Percentiles rank a stretch among this genome's conserved stretches.
phyloP scores from a whole-genome alignment of 1,140 invertebrate genomes.

The Paraescarpia echinospica region DNA sequence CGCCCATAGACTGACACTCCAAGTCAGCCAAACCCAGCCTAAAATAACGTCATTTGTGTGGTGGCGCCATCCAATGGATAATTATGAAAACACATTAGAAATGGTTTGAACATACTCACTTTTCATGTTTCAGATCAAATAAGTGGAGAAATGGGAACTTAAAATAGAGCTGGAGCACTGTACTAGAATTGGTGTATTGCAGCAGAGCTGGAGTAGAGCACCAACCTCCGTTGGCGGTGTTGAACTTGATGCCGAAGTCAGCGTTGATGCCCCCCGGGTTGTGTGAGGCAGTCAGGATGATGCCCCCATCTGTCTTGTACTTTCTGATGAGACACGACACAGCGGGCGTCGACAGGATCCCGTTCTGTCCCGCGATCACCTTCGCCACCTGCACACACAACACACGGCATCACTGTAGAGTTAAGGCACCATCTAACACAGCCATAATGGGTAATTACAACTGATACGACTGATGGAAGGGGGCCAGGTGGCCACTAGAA shows the following conservation, averaged over 20 bases:
- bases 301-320: slow-evolving; percentile 82
- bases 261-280: slow-evolving; percentile 96
- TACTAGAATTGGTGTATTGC: background rate
- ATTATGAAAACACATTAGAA: too few species aligned
- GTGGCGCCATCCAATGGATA: too few species aligned
- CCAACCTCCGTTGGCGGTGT: slow-evolving; percentile 88
- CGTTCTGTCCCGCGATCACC: slow-evolving; percentile 87
- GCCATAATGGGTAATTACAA: slow-evolving; percentile 4
- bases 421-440: slow-evolving; percentile 16
- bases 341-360: slow-evolving; percentile 94
- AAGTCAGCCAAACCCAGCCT: too few species aligned
- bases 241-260: slow-evolving; percentile 99
- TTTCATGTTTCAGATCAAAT: too few species aligned
- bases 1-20: too few species aligned
- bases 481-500: too few species aligned
- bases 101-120: too few species aligned
- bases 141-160: too few species aligned
- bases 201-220: background rate
- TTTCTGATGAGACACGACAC: slow-evolving; percentile 92
- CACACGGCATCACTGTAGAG: background rate
- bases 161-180: background rate
- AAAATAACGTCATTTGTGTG: too few species aligned
- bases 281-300: slow-evolving; percentile 96
- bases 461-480: too few species aligned
- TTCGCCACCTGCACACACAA: slow-evolving; percentile 71